Evolutionary conservation across 2,797 vertebrate species (phyloP), one percentile per base, ranked within the genome.

Genomic region (Urophycis tenuis): DNA sequence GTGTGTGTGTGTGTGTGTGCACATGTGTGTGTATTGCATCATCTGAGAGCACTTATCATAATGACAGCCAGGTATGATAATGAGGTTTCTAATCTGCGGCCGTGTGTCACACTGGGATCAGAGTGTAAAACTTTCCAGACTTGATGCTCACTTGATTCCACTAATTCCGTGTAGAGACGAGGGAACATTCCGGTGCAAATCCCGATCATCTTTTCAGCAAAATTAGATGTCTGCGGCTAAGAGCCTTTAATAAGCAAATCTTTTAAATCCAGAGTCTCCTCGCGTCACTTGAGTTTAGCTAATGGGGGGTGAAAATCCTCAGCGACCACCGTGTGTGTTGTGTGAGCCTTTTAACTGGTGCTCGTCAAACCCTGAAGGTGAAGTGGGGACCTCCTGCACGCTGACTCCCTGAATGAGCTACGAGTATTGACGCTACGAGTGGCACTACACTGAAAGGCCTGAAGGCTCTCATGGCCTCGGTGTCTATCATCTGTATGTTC

Each of bases 31-130:
- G 7, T 79, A 35, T 74, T 30, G 77, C 76, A 35, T 78, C 85
- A 87, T 84, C 89, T 90, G 88, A 87, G 77, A 90, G 79, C 72
- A 5, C 83, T 91, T 89, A 88, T 69, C 86, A 75, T 90, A 90
- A 90, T 88, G 82, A 81, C 76, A 45, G 79, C 77, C 79, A 88
- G 87, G 86, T 89, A 90, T 90, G 87, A 86, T 90, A 90, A 89
- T 88, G 84, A 85, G 75, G 80, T 84, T 80, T 81, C 81, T 78
- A 80, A 78, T 49, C 75, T 78, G 86, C 73, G 64, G 72, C 30
- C 73, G 69, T 72, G 79, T 85, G 83, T 86, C 82, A 77, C 1
- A 10, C 69, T 80, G 53, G 80, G 84, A 82, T 84, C 83, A 31
- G 79, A 71, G 32, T 83, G 74, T 73, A 81, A 77, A 79, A 53